Base-by-base conservation (phyloP, 2,888 invertebrate species). In the Quadroppia sp. region DNA sequence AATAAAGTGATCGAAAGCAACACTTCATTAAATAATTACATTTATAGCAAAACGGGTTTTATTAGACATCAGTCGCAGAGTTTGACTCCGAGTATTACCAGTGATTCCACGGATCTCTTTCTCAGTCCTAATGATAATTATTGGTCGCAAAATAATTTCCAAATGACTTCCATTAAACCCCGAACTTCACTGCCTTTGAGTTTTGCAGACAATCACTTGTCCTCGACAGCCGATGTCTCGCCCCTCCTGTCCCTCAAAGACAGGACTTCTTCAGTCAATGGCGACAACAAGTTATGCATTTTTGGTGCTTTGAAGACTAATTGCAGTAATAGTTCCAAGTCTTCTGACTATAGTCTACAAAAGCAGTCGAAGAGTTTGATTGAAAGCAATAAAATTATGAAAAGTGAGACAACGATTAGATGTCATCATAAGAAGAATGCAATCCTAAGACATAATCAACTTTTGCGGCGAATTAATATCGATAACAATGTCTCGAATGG, bases 151-250 rank as follows among this genome's bases (percentile, higher is more conserved):
- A 25, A 4, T 56, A 23, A 56, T 56, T 23, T 56, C 1, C 23
- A 20, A 25, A 20, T 56, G 56, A 56, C 56, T 56, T 56, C 56
- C 9, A n/a, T 56, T 28, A 56, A 56, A 56, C 56, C 56, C 20
- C 56, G 56, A 56, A 23, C 56, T 56, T 56, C 56, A 25, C 28
- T 56, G 56, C 56, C 56, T 23, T 56, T 56, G 23, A 56, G 28
- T 56, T 56, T 23, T 56, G 6, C 56, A 13, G 56, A 56, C 25
- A 56, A 56, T 56, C 56, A 56, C 25, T 56, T 25, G 56, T 3
- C 25, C 9, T 6, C 23, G 23, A 23, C 4, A 36, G 9, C 36
- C 36, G 9, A 36, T 36, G 4, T 4, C 9, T 36, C 36, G 9
- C 36, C 36, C 4, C 36, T 36, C 9, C 6, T 36, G 36, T 36